phyloP scores from a whole-genome alignment of 2,888 invertebrate genomes.

The Hyposoter didymator region DNA sequence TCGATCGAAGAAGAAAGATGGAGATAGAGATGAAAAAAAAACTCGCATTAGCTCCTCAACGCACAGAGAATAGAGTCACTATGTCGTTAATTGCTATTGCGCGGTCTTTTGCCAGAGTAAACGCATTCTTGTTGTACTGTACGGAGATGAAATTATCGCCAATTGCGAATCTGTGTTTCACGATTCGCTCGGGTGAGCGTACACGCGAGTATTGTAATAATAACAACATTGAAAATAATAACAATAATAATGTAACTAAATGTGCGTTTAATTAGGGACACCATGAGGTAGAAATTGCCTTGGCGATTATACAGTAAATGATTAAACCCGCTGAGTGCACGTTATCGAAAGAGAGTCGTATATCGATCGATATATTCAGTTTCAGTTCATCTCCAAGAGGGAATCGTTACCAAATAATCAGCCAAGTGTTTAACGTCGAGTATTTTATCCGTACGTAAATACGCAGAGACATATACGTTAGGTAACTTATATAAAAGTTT shows the following conservation, averaged over 20 bases:
- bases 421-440: not conserved
- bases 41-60: conserved; percentile 33
- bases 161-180: conserved; percentile 55
- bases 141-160: conserved; percentile 56
- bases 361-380: not conserved
- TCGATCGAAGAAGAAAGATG: conserved; percentile 25
- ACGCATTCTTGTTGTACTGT: conserved; percentile 38
- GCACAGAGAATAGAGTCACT: conserved; percentile 61
- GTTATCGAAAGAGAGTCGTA: conserved; percentile 7
- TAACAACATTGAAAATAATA: not conserved
- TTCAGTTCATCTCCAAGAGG: not conserved
- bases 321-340: conserved; percentile 19
- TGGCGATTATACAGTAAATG: conserved; percentile 19
- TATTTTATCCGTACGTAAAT: not conserved
- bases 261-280: conserved; percentile 15
- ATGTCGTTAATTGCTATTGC: conserved; percentile 56
- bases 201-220: conserved; percentile 4
- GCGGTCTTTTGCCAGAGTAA: conserved; percentile 36
- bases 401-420: conserved; percentile 4
- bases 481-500: not conserved
- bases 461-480: not conserved
- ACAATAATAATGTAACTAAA: not conserved
- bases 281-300: conserved; percentile 19
- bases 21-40: conserved; percentile 11
- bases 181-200: conserved; percentile 12